Evolutionary conservation across 2,888 invertebrate species (phyloP), one percentile per base, ranked within the genome.

Genomic region (Aphrophora alni): DNA sequence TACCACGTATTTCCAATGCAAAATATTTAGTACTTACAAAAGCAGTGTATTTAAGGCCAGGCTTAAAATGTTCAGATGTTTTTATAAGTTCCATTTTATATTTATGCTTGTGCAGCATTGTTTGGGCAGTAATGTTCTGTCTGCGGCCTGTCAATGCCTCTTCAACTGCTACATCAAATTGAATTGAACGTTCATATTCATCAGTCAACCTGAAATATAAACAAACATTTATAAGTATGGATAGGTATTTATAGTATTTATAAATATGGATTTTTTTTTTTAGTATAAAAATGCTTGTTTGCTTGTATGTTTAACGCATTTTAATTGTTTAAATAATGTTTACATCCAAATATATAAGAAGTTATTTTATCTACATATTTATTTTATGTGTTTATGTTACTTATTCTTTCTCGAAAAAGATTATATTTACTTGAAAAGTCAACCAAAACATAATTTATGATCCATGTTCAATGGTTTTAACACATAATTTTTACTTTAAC

Each of bases 151-250:
- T 98, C 84, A 97, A 90, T 79, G 93, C 93, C 89, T 99, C 98
- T 88, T 97, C 97, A 1, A 98, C 93, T 7, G 95, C 93, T 0
- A 97, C 98, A 87, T 97, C 94, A 74, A 98, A 92, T 38, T 95
- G 92, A 72, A 98, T 92, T 27, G 94, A 93, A 84, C 97, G 91
- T 85, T 94, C 93, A 85, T 93, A 95, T 78, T 97, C 96, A 86
- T 95, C 95, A 44, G 92, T 92, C 79, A 98, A 89, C 86, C 94
- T 94, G 81, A 80, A 83, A 81, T 74, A 76, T 33, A 74, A 24
- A 77, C 8, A n/a, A n/a, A 70, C 25, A 24, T 68, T 21, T 3
- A 68, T 68, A 68, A 68, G 7, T 25, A 68, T 3, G 4, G 25
- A 68, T 38, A 21, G 0, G 24, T 8, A n/a, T 51, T 51, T 59